Percentiles rank a stretch among this genome's conserved stretches.
Evolutionary conservation across 2,113 vertebrate species (phyloP).

Genomic region (Excalfactoria chinensis): DNA sequence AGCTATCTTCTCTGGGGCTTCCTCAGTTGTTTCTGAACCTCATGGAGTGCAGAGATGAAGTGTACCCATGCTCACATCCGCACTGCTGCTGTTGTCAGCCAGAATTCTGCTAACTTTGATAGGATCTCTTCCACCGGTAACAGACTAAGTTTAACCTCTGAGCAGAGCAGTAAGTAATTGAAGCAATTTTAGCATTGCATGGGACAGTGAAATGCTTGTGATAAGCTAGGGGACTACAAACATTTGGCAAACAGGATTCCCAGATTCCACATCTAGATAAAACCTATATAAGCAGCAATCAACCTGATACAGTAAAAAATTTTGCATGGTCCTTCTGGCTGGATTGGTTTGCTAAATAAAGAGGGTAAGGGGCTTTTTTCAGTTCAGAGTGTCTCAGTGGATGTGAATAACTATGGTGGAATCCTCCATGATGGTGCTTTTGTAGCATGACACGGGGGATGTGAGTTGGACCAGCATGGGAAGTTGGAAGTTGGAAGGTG

Average conservation of each 20-base stretch:
- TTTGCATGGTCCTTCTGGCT: background rate
- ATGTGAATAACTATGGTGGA: background rate
- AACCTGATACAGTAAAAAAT: background rate
- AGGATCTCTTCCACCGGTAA: background rate
- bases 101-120: background rate
- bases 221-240: background rate
- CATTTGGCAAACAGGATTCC: background rate
- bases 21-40: background rate
- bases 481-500: background rate
- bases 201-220: background rate
- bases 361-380: background rate
- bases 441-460: fast-evolving
- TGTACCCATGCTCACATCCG: fast-evolving
- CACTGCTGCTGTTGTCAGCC: background rate
- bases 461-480: background rate
- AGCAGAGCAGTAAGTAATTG: background rate
- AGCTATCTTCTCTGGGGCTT: background rate
- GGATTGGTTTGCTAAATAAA: background rate
- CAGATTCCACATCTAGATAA: background rate
- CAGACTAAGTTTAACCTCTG: background rate
- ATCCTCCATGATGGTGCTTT: background rate
- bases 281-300: background rate
- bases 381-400: background rate
- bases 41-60: background rate
- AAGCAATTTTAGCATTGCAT: background rate